Evolutionary conservation across 1,140 invertebrate genomes (phyloP).

Genomic region (Hermatobates lingyangjiaoensis): DNA sequence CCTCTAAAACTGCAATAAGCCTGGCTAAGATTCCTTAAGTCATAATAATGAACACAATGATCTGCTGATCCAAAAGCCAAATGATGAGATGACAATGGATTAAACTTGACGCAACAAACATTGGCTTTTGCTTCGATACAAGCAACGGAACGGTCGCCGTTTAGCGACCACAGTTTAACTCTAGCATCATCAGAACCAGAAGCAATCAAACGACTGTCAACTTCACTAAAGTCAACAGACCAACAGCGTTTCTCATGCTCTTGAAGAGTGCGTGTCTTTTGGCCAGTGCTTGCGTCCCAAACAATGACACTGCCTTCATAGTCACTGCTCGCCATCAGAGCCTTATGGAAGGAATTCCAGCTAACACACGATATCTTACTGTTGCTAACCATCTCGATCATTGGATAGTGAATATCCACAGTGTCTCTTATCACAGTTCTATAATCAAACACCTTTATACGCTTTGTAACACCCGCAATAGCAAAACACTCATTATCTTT

Average conservation of each 20-base stretch:
- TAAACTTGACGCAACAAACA: conserved; percentile 94
- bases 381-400: conserved; percentile 77
- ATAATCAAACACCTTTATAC: conserved; percentile 90
- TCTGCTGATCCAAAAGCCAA: conserved; percentile 89
- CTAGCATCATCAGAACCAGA: conserved; percentile 88
- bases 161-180: conserved; percentile 85
- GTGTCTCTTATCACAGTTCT: conserved; percentile 61
- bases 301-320: conserved; percentile 87
- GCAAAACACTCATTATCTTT: conserved; percentile 93
- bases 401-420: conserved; percentile 79
- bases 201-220: conserved; percentile 77
- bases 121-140: conserved; percentile 80
- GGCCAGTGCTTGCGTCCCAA: conserved; percentile 77
- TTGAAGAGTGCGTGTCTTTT: conserved; percentile 50
- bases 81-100: conserved; percentile 67
- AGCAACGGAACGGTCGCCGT: conserved; percentile 68
- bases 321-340: conserved; percentile 76
- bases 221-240: conserved; percentile 90
- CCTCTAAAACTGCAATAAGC: conserved; percentile 74
- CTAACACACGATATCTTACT: conserved; percentile 91
- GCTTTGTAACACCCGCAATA: conserved; percentile 87
- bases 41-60: conserved; percentile 94
- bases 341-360: conserved; percentile 87
- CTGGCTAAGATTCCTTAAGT: conserved; percentile 67
- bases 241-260: conserved; percentile 93